phyloP scores from a whole-genome alignment of 2,888 invertebrate genomes.

The Cryptus viduatorius region DNA sequence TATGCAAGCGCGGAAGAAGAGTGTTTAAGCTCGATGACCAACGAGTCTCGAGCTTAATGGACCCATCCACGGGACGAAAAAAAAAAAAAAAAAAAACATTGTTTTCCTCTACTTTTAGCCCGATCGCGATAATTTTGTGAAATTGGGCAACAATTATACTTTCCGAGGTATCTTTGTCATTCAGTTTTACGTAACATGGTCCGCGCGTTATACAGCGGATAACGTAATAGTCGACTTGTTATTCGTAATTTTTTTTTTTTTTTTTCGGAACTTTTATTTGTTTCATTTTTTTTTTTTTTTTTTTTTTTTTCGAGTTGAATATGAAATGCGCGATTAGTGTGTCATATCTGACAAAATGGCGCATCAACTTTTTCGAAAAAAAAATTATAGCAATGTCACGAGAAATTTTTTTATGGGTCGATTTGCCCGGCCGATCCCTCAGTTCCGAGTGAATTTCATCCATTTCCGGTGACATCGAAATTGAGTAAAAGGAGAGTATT shows the following conservation, averaged over 20 bases:
- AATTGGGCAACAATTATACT: conserved; percentile 29
- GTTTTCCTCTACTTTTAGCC: neutral
- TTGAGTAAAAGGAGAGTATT: neutral
- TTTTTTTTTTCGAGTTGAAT: too few species aligned
- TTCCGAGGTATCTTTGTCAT: conserved; percentile 25
- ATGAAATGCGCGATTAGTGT: too few species aligned
- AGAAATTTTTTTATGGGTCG: too few species aligned
- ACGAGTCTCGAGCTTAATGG: conserved; percentile 49
- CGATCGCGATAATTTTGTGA: conserved; percentile 45
- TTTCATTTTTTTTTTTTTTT: too few species aligned
- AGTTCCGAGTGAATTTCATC: too few species aligned
- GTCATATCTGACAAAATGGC: too few species aligned
- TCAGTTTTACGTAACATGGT: neutral
- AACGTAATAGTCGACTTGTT: neutral
- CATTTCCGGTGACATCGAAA: neutral
- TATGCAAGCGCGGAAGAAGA: conserved; percentile 10
- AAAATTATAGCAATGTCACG: too few species aligned
- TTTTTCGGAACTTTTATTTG: too few species aligned
- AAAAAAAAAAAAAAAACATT: neutral
- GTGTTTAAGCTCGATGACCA: conserved; percentile 50
- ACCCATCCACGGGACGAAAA: conserved; percentile 31
- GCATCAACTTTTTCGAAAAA: too few species aligned
- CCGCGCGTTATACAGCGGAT: neutral
- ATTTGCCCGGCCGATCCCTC: too few species aligned
- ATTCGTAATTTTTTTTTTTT: too few species aligned